A percentile compares a stretch with the other conserved stretches of the same genome.
Conservation (phyloP, 1,140 invertebrate species). For the Thereuonema tuberculata region DNA sequence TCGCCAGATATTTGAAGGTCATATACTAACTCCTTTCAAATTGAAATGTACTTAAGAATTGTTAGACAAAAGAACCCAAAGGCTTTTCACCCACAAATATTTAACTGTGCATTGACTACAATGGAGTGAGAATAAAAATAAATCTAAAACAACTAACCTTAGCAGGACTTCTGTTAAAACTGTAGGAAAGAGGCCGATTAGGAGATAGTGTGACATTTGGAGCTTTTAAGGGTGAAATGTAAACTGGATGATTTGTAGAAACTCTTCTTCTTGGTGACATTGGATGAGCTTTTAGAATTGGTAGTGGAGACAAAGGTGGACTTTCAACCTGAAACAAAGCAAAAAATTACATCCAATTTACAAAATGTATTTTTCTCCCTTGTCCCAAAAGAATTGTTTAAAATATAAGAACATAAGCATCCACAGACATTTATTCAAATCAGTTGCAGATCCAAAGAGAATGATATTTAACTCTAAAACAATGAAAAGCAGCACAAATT, state of each 20-base stretch:
- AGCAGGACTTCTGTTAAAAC: constrained; percentile 75
- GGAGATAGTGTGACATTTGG: constrained; percentile 38
- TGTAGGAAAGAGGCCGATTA: constrained; percentile 54
- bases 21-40: background rate
- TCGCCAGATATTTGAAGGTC: too few species aligned
- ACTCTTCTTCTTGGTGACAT: constrained; percentile 54
- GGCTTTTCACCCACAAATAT: too few species aligned
- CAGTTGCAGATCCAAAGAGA: too few species aligned
- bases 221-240: constrained; percentile 44
- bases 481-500: too few species aligned
- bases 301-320: constrained; percentile 59
- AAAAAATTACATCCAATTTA: constrained; percentile 22
- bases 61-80: too few species aligned
- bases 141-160: constrained; percentile 44
- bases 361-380: constrained; percentile 3
- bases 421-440: too few species aligned
- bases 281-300: constrained; percentile 46
- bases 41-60: background rate
- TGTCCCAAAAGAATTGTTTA: too few species aligned
- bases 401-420: too few species aligned
- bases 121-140: too few species aligned
- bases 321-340: constrained; percentile 34
- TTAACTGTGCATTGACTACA: too few species aligned
- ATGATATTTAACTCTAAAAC: too few species aligned
- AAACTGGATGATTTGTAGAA: constrained; percentile 48